A percentile compares a stretch with the other conserved stretches of the same genome.
Conservation (phyloP, 1,140 invertebrate genomes). For the Drosophila teissieri region DNA sequence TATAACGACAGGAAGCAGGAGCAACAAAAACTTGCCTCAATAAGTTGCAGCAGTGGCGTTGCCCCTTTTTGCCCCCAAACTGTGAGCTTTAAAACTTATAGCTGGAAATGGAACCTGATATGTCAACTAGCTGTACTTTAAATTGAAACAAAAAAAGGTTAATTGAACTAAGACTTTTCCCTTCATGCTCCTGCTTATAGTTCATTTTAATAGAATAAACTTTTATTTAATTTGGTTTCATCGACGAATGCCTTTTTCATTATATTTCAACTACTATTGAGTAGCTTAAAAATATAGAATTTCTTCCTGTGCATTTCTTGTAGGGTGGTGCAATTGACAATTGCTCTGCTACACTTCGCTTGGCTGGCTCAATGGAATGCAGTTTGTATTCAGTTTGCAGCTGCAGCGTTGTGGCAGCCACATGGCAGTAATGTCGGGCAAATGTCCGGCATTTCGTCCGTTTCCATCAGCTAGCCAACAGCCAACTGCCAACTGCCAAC, state of each 20-base stretch:
- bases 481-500: background rate
- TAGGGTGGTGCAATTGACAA: slow-evolving; percentile 72
- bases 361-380: slow-evolving; percentile 48
- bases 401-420: slow-evolving; percentile 53
- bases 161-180: slow-evolving; percentile 1
- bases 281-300: background rate
- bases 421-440: slow-evolving; percentile 53
- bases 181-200: no score
- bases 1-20: slow-evolving; percentile 46
- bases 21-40: slow-evolving; percentile 40
- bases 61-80: slow-evolving; percentile 16
- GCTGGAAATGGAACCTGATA: slow-evolving; percentile 1
- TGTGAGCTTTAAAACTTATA: background rate
- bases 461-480: slow-evolving; percentile 16
- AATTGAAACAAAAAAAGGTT: background rate
- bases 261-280: background rate
- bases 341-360: slow-evolving; percentile 34
- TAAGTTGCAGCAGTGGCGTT: slow-evolving; percentile 21
- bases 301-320: slow-evolving; percentile 24
- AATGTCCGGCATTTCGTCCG: slow-evolving; percentile 54
- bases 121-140: background rate
- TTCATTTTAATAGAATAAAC: background rate
- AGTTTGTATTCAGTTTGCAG: slow-evolving; percentile 42
- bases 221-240: background rate
- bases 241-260: no score